Evolutionary conservation across 2,113 vertebrate species (phyloP).

Genomic region (Ciconia maguari): DNA sequence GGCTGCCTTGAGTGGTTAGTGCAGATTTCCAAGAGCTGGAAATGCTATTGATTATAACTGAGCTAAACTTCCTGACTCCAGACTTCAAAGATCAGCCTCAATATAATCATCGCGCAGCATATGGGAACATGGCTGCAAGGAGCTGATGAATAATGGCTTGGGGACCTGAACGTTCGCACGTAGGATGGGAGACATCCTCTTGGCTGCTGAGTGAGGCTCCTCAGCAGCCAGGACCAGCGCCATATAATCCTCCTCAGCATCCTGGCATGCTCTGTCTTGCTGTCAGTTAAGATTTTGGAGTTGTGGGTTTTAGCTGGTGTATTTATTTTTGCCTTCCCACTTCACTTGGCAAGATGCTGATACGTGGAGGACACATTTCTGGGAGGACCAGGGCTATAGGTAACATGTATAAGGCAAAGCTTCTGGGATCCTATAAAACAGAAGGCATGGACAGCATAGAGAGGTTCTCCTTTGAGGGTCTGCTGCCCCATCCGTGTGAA

Average conservation of each 20-base stretch:
- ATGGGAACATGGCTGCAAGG: neutral
- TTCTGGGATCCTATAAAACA: neutral
- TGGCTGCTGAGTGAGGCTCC: neutral
- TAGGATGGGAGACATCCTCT: neutral
- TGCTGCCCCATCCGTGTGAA: neutral
- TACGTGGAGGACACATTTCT: neutral
- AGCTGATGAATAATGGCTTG: neutral
- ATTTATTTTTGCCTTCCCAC: conserved; percentile 20
- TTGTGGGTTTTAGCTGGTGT: neutral
- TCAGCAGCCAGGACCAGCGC: neutral
- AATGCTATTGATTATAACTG: conserved; percentile 49
- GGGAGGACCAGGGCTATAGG: neutral
- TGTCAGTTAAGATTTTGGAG: neutral
- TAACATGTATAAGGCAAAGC: neutral
- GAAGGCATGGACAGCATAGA: neutral
- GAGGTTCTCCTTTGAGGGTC: neutral
- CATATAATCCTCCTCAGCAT: neutral
- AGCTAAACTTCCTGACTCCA: conserved; percentile 51
- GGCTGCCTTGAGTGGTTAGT: conserved; percentile 35
- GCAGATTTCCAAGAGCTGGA: conserved; percentile 53
- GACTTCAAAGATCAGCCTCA: conserved; percentile 41
- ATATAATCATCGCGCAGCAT: neutral
- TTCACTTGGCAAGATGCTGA: neutral
- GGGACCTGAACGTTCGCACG: accelerated
- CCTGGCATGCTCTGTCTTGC: neutral